These are phyloP conservation scores for Dioctria linearis DNA, from an alignment of 2,888 invertebrate genomes.

Conservation along the genomic window DNA sequence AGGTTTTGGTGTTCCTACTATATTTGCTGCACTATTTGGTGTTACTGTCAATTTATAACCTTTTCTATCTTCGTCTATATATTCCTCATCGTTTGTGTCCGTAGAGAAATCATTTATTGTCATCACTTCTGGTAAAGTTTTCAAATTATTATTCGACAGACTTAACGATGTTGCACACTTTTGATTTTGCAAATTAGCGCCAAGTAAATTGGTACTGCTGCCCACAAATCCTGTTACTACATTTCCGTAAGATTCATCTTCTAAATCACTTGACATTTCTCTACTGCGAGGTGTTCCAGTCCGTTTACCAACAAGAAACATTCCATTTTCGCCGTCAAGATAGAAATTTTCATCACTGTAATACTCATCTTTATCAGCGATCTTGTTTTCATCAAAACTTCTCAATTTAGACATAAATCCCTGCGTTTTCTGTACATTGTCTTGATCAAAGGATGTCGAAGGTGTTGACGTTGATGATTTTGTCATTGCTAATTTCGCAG, in stretches of 20 bases:
- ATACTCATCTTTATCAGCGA: conserved; percentile 53
- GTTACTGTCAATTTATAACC: conserved; percentile 60
- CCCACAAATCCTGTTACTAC: not conserved
- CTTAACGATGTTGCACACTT: conserved; percentile 75
- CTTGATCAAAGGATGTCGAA: conserved; percentile 51
- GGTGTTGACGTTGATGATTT: conserved; percentile 59
- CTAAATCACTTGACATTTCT: conserved; percentile 1
- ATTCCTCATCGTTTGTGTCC: not conserved
- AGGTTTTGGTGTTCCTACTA: conserved; percentile 55
- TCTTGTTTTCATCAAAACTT: conserved; percentile 59
- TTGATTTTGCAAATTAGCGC: conserved; percentile 76
- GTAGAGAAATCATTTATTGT: conserved; percentile 76
- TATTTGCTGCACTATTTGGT: conserved; percentile 54
- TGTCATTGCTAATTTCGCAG: conserved; percentile 61
- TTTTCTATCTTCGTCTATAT: conserved; percentile 37
- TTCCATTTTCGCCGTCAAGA: conserved; percentile 55
- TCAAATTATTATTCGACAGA: conserved; percentile 80
- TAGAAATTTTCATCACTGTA: conserved; percentile 55
- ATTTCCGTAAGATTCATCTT: not conserved
- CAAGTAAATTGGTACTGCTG: conserved; percentile 63
- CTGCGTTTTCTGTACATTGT: not conserved
- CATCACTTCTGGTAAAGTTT: conserved; percentile 81
- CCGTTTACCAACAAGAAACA: conserved; percentile 54
- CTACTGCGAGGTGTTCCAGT: not conserved
- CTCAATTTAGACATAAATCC: conserved; percentile 57